Evolutionary conservation across 2,113 vertebrate genomes (phyloP), one percentile per base, ranked within the genome.

Genomic region (Dunckerocampus dactyliophorus): DNA sequence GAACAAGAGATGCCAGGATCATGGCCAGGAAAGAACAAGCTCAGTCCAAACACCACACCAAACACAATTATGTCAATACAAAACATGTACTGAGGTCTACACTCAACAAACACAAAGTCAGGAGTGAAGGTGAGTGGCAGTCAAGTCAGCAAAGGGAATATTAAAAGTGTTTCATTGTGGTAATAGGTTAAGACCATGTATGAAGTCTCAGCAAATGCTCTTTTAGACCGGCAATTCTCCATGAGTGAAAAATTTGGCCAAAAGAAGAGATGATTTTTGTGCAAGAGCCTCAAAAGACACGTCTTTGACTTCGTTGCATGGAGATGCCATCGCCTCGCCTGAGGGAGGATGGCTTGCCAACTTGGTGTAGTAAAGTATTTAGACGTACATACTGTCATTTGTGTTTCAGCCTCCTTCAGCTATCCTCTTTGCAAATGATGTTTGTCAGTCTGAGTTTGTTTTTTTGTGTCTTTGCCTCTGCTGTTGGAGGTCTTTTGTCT

Each of bases 1-100:
- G 28, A 80, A 71, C 19, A 85, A 56, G 81, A 78, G 75, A 75
- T 46, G 31, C 62, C 47, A 82, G 65, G 69, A 63, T 77, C 56
- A 81, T 2, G 21, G 76, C 59, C 55, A 59, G 58, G 57, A 76
- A 59, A 64, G 3, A 50, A 62, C 0, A 47, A 5, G 31, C 11
- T 59, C 10, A 31, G 24, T 60, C 4, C 5, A 21, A 47, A 20
- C 28, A 17, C 45, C 17, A 54, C 42, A 56, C 16, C 42, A 17
- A 58, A 43, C 39, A 43, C 3, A 14, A 43, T 2, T 43, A 43
- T 43, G 11, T 42, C 0, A 43, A 14, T 43, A 43, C 13, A 14
- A 14, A 9, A 39, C 37, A 39, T 37, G 37, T 39, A 28, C 24
- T 1, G 8, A 12, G 37, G 37, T 43, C 3, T 1, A 14, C 3